phyloP scores from a whole-genome alignment of 2,797 vertebrate genomes.

The Mallotus villosus region DNA sequence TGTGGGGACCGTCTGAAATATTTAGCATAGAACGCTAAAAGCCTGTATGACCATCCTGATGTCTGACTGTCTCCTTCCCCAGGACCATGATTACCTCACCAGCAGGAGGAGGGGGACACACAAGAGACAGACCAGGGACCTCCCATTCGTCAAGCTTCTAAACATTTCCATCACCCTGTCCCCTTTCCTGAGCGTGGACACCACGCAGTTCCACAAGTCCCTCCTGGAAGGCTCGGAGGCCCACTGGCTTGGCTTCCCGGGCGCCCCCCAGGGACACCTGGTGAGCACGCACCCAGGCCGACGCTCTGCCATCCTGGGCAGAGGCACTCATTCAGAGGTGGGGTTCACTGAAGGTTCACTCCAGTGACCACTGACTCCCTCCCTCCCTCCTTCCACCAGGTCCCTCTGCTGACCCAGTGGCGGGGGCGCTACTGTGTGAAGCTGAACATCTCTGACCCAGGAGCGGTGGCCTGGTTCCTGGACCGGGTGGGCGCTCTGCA shows the following conservation, averaged over 20 bases:
- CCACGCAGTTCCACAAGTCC: conserved; percentile 80
- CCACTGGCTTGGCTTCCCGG: conserved; percentile 83
- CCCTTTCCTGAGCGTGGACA: conserved; percentile 80
- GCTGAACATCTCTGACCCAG: conserved; percentile 83
- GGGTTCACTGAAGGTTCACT: no score
- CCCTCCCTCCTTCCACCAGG: conserved; percentile 55
- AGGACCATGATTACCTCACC: conserved; percentile 78
- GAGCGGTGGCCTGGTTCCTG: conserved; percentile 82
- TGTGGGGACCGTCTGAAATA: no score
- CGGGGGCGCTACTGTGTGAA: conserved; percentile 82
- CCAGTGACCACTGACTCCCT: no score
- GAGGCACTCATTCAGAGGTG: neutral
- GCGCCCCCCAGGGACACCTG: conserved; percentile 68
- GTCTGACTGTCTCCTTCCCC: conserved; percentile 1
- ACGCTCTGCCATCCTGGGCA: neutral
- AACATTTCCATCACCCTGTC: conserved; percentile 87
- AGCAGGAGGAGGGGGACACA: conserved; percentile 68
- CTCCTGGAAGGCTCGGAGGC: conserved; percentile 70
- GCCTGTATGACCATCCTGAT: no score
- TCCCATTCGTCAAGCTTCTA: conserved; percentile 75
- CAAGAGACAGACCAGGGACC: conserved; percentile 72
- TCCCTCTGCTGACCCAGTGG: conserved; percentile 85
- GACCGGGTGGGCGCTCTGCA: conserved; percentile 73
- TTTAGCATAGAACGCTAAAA: no score
- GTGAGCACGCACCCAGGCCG: conserved; percentile 58